Base-by-base conservation (phyloP, 2,888 invertebrate genomes). In the Terebella lapidaria region DNA sequence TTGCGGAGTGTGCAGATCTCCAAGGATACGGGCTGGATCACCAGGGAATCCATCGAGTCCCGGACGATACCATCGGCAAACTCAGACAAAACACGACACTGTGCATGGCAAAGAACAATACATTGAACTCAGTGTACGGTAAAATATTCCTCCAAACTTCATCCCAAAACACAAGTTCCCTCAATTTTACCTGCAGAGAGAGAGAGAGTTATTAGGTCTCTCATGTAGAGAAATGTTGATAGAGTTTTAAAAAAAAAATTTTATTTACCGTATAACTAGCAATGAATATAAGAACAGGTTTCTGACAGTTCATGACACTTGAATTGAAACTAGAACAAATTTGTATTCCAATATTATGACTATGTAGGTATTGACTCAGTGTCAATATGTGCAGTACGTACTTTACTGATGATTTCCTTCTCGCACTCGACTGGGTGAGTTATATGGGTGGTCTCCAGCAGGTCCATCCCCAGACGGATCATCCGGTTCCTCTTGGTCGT, bases 1-100 rank as follows among this genome's bases (percentile, higher is more conserved):
- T 92, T 92, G 71, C 90, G 90, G 66, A 95, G 84, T 49, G 90
- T 88, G 42, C 93, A 92, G 64, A 91, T 83, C 81, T 92, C 92
- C 65, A 96, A 83, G n/a, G 90, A 88, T 1, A 94, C 91, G 4
- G 94, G 94, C 81, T 93, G 93, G 63, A 96, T 84, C 69, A 94
- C 87, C 84, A 92, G 86, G 2, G 95, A 92, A 84, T 96, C 95
- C 60, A 87, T 85, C 70, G 89, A 88, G 74, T 92, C 90, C 61
- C 78, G 74, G 73, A 94, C 88, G 66, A 94, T 87, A 74, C 88
- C 87, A 82, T 94, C 92, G 53, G 92, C 92, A 62, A 90, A 82
- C 67, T 87, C 86, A 3, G 89, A 88, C 64, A 94, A 81, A 72
- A 87, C 85, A 65, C 70, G 61, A 85, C 87, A 74, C 92, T 92